Conservation (phyloP, 35 echinoderm and acorn worm species). For the Acanthaster planci region DNA sequence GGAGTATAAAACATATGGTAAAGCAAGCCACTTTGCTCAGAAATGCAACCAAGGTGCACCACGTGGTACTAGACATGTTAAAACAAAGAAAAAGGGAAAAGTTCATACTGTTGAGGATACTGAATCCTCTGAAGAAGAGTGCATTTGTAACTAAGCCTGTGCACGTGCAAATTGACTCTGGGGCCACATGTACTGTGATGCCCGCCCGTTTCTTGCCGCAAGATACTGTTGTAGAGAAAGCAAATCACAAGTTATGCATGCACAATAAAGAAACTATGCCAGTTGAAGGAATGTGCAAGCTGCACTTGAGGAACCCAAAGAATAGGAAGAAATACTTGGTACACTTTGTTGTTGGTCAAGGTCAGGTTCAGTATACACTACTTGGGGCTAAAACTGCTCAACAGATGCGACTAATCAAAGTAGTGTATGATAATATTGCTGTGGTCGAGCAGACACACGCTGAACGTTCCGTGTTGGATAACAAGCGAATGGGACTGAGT, state of each 20-base stretch:
- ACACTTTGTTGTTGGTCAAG: background rate
- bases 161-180: background rate
- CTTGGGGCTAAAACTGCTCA: background rate
- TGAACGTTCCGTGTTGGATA: too few species aligned
- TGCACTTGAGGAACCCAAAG: background rate
- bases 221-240: background rate
- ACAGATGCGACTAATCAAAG: background rate
- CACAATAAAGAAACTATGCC: background rate
- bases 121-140: too few species aligned
- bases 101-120: too few species aligned
- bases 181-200: background rate
- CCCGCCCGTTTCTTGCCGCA: background rate
- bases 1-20: too few species aligned
- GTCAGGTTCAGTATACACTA: background rate
- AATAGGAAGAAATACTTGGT: background rate
- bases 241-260: background rate
- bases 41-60: too few species aligned
- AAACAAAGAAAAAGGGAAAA: too few species aligned
- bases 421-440: too few species aligned
- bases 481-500: too few species aligned
- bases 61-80: too few species aligned
- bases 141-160: too few species aligned
- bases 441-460: too few species aligned
- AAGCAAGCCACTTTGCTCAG: too few species aligned
- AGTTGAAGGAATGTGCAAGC: background rate